Conservation (phyloP, 30 jellyfish, hydroid and myxozoan species). For the Hydra vulgaris region DNA sequence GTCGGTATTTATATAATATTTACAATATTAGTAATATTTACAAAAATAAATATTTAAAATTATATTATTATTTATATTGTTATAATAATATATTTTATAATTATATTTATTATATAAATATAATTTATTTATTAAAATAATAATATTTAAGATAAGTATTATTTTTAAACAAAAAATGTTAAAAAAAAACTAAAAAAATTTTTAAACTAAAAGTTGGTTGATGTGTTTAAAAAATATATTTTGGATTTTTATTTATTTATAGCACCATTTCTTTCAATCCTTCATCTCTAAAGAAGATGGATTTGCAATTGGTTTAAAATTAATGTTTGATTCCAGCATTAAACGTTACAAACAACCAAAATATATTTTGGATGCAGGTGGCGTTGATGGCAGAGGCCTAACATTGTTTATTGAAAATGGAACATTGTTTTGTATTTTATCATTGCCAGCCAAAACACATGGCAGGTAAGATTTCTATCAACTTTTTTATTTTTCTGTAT, state of each 20-base stretch:
- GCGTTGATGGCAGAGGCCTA: constrained; percentile 21
- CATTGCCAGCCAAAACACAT: constrained; percentile 3
- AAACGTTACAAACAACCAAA: constrained; percentile 14
- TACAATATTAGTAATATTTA: no score
- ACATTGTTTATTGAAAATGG: constrained; percentile 13
- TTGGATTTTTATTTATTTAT: not conserved
- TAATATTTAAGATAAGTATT: no score
- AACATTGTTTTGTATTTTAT: constrained; percentile 9
- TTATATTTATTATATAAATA: no score
- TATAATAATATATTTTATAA: no score
- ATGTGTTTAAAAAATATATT: no score
- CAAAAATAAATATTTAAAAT: no score
- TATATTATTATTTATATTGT: no score
- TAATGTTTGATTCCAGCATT: constrained; percentile 23
- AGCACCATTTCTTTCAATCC: constrained; percentile 23
- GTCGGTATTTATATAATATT: no score
- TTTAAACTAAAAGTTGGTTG: no score
- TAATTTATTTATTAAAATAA: no score
- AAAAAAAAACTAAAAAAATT: no score
- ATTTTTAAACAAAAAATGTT: no score
- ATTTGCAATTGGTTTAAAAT: constrained; percentile 25
- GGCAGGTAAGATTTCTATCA: constrained; percentile 17
- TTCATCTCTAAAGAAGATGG: constrained; percentile 22
- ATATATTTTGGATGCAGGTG: constrained; percentile 29
- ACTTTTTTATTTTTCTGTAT: not conserved